These are phyloP conservation scores for Umimayanthus chanpuru DNA, from an alignment of 92 coral and sea anemone species.

Conservation along the genomic window DNA sequence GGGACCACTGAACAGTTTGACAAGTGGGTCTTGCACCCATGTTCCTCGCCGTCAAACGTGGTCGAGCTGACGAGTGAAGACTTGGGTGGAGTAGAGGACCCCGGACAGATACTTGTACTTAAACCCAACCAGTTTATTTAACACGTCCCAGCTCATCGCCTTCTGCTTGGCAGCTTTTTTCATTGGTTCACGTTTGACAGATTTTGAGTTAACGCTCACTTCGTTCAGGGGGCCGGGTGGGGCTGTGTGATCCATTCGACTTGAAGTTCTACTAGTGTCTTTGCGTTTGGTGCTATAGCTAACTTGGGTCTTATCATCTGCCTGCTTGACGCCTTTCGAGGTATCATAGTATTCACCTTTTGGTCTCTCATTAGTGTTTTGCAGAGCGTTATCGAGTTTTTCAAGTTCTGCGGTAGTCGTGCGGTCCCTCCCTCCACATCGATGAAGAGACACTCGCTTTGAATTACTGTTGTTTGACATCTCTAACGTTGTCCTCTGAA, in stretches of 20 bases:
- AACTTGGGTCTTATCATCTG: not conserved
- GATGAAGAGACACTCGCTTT: not conserved
- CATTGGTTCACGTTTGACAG: not conserved
- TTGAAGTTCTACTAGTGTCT: not conserved
- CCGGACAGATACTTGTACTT: not conserved
- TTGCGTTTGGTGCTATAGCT: not conserved
- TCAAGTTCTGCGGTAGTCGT: not conserved
- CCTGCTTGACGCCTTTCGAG: not conserved
- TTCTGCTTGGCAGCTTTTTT: not conserved
- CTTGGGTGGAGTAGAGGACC: not conserved
- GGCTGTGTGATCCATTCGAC: not conserved
- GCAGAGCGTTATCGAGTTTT: not conserved
- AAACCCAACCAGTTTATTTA: not conserved
- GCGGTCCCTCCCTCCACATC: not conserved
- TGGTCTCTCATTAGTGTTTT: not conserved
- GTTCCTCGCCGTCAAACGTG: not conserved
- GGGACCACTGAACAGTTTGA: not conserved
- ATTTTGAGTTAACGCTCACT: not conserved
- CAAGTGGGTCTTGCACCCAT: not conserved
- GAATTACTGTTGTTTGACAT: not conserved
- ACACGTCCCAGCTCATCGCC: not conserved
- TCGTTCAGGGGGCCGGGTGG: not conserved
- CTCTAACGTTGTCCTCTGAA: not conserved
- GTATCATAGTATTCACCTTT: not conserved
- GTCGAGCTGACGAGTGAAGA: not conserved